Base-by-base conservation (phyloP, 2,888 invertebrate genomes). In the Graphium colonna region DNA sequence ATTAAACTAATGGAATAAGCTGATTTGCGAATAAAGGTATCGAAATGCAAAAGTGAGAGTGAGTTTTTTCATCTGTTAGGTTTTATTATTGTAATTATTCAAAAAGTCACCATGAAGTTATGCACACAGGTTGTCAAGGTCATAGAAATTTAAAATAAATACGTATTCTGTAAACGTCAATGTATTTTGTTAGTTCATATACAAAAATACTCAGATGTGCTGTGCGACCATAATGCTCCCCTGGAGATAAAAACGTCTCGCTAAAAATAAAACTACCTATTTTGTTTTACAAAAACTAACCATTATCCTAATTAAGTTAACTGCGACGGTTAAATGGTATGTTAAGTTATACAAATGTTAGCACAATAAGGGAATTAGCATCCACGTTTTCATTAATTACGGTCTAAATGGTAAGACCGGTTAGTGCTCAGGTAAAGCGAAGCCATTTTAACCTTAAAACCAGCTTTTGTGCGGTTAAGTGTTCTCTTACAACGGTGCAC, bases 281-380 rank as follows among this genome's bases (percentile, higher is more conserved):
- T 33, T 33, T 33, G 9, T 9, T 9, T 1, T 12, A 7, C 36
- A 7, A 36, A 36, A 36, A 36, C 31, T 31, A 31, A 31, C 31
- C 31, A 9, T 10, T 31, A 9, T 9, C 31, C 31, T 31, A 44
- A 44, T 36, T 33, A 33, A 45, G 45, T 33, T 47, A 47, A 47
- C 38, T 47, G 12, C 15, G 15, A 16, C 39, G 39, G 28, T 45
- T 45, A 31, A 52, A 52, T 12, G 51, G n/a, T 13, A n/a, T 38
- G 26, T 39, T 43, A 53, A n/a, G 18, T 28, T 38, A 43, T 26
- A 38, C 43, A 36, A 48, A 48, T 18, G 48, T 28, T 28, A 31
- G 52, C 39, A 53, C 48, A 53, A 48, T 53, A 42, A 48, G 21
- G 42, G 48, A 33, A 53, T 48, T 53, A 44, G 51, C 39, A 44